phyloP scores from a whole-genome alignment of 2,113 vertebrate species.

The Muscicapa adusta region DNA sequence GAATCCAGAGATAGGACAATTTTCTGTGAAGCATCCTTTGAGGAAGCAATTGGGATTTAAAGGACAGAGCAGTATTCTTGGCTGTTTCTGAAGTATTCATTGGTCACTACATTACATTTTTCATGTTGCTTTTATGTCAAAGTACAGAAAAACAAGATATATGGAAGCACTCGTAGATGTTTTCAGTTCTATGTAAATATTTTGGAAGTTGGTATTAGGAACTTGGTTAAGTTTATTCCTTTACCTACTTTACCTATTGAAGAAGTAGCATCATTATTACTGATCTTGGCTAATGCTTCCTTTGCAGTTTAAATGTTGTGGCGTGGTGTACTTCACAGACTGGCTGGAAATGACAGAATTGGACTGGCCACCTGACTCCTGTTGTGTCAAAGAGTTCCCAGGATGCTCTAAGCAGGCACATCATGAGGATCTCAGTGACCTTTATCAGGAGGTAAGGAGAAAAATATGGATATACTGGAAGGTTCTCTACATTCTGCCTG shows the following conservation, averaged over 20 bases:
- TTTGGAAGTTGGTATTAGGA: not conserved
- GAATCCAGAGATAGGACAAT: not conserved
- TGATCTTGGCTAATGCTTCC: constrained; percentile 39
- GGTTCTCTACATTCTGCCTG: not conserved
- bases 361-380: constrained; percentile 98
- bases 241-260: not conserved
- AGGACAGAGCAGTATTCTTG: not conserved
- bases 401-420: constrained; percentile 92
- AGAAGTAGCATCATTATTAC: not conserved
- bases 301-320: constrained; percentile 94
- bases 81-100: not conserved
- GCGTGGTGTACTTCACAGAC: constrained; percentile 97
- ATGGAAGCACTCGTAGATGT: not conserved
- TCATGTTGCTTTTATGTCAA: not conserved
- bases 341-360: constrained; percentile 99
- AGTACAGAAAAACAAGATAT: not conserved
- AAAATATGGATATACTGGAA: not conserved
- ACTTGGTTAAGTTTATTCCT: not conserved
- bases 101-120: not conserved
- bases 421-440: constrained; percentile 90
- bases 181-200: not conserved
- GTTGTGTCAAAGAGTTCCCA: constrained; percentile 91
- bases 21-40: not conserved
- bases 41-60: not conserved
- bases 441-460: constrained; percentile 90